Evolutionary conservation across 2,888 invertebrate species (phyloP).

Genomic region (Euzophera pinguis): DNA sequence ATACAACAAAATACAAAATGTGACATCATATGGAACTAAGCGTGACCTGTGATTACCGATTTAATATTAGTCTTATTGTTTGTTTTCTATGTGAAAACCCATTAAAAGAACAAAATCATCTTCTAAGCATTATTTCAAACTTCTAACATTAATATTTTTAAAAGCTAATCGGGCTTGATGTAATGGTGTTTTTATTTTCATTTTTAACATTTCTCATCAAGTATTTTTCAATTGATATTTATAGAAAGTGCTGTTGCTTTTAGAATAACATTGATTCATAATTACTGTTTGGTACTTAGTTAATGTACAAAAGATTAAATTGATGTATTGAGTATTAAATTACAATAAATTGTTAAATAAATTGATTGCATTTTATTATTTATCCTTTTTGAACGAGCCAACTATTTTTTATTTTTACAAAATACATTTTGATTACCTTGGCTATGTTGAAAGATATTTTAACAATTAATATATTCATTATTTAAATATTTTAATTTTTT

Average conservation of each 20-base stretch:
- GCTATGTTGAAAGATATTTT: too few relatives aligned
- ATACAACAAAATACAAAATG: not conserved
- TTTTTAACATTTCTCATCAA: constrained; percentile 13
- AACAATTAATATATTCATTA: too few relatives aligned
- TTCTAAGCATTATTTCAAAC: not conserved
- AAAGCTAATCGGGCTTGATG: constrained; percentile 1
- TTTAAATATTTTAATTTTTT: too few relatives aligned
- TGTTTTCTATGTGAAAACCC: not conserved
- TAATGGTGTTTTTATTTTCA: constrained; percentile 11
- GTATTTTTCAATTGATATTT: constrained; percentile 17
- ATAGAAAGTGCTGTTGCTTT: constrained; percentile 43
- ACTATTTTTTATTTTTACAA: too few relatives aligned
- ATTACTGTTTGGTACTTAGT: constrained; percentile 61
- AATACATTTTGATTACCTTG: too few relatives aligned
- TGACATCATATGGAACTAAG: not conserved
- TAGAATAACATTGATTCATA: constrained; percentile 44
- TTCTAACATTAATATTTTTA: constrained; percentile 8
- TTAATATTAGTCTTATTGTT: constrained; percentile 11
- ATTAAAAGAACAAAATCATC: not conserved
- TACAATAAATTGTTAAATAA: constrained; percentile 68
- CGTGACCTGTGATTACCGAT: constrained; percentile 21
- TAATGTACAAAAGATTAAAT: constrained; percentile 68
- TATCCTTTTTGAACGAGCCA: too few relatives aligned
- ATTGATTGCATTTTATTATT: constrained; percentile 16
- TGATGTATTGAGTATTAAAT: constrained; percentile 63